These are phyloP conservation scores for Cotesia vestalis DNA, from an alignment of 1,140 invertebrate species.

Conservation along the genomic window DNA sequence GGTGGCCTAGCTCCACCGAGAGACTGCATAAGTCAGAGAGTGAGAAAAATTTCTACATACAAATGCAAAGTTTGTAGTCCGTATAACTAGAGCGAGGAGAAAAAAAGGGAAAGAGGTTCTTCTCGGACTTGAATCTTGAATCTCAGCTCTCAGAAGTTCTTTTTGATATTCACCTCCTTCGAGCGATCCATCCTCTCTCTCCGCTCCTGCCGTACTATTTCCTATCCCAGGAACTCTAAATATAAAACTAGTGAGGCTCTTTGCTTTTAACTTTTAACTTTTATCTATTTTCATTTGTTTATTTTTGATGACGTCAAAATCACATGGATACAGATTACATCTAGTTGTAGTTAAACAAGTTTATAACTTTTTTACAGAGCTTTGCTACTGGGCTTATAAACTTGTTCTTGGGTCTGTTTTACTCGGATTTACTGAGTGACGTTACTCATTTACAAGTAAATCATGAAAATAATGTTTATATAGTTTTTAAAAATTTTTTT, in stretches of 20 bases:
- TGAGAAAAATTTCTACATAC: neutral
- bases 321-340: too few species aligned
- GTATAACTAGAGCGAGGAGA: neutral
- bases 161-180: constrained; percentile 15
- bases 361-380: constrained; percentile 2
- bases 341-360: neutral
- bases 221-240: neutral
- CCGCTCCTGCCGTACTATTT: neutral
- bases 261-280: too few species aligned
- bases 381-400: constrained; percentile 2
- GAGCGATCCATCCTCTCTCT: neutral
- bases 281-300: too few species aligned
- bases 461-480: neutral
- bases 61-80: constrained; percentile 6
- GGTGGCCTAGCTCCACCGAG: too few species aligned
- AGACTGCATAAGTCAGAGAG: neutral
- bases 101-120: neutral
- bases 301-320: constrained; percentile 19
- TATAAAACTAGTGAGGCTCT: neutral
- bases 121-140: neutral
- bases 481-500: too few species aligned
- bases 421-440: neutral
- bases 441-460: too few species aligned
- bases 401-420: neutral
- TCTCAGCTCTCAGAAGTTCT: constrained; percentile 5